Percentiles rank a stretch among this genome's conserved stretches.
Conservation (phyloP, 2,888 invertebrate genomes). For the Dioctria rufipes region DNA sequence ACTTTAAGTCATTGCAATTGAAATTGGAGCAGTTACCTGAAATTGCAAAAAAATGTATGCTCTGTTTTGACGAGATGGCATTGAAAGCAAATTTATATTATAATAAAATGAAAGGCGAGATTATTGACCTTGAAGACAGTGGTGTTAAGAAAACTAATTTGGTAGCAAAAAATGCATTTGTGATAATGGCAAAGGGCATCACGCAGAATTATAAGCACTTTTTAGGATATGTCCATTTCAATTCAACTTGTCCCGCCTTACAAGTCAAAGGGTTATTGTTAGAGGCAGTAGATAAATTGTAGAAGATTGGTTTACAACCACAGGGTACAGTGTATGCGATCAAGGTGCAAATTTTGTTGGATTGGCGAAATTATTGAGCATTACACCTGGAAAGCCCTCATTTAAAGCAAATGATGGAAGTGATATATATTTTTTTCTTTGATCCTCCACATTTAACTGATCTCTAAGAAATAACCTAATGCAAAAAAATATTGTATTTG, state of each 20-base stretch:
- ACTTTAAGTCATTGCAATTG: background rate
- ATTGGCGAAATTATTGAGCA: too few species aligned
- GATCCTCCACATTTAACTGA: too few species aligned
- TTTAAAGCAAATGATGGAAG: too few species aligned
- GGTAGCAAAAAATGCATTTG: background rate
- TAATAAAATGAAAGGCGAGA: background rate
- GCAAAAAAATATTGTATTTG: too few species aligned
- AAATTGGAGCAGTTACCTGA: background rate
- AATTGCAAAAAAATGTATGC: background rate
- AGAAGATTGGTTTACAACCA: background rate
- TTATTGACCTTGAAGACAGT: too few species aligned
- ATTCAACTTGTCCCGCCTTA: background rate
- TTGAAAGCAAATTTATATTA: background rate
- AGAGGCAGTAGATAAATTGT: background rate
- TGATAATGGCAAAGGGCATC: background rate
- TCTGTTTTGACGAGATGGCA: background rate
- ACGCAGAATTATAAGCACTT: slow-evolving; percentile 11
- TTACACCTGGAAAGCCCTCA: too few species aligned
- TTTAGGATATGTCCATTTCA: background rate
- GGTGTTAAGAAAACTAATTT: background rate
- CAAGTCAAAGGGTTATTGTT: background rate
- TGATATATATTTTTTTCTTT: too few species aligned
- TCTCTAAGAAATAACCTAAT: too few species aligned
- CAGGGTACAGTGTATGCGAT: background rate
- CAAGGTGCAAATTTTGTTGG: slow-evolving; percentile 4